Evolutionary conservation across 2,888 invertebrate species (phyloP).

Genomic region (Volucella zonaria): DNA sequence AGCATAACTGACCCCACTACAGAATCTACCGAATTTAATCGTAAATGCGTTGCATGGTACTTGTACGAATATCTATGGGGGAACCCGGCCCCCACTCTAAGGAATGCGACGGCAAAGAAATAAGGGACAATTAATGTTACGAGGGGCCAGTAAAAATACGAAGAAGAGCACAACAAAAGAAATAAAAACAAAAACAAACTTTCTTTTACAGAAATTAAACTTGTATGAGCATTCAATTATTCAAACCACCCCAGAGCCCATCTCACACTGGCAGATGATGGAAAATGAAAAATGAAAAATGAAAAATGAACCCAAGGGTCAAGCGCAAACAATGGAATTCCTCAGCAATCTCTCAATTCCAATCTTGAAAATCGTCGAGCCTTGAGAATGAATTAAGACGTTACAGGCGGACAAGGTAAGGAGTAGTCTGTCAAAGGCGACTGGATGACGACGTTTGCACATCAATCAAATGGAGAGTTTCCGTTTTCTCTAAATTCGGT

Average conservation of each 20-base stretch:
- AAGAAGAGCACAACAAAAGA: not conserved
- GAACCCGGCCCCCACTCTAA: not conserved
- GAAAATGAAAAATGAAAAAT: conserved; percentile 15
- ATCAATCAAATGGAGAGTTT: conserved; percentile 42
- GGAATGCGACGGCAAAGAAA: conserved; percentile 29
- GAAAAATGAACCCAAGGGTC: conserved; percentile 29
- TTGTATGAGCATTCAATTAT: conserved; percentile 44
- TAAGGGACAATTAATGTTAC: conserved; percentile 47
- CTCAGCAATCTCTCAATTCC: not conserved
- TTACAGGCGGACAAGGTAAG: conserved; percentile 25
- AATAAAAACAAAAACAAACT: conserved; percentile 1
- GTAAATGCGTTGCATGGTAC: too few relatives aligned
- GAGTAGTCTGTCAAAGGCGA: not conserved
- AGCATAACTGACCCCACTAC: conserved; percentile 19
- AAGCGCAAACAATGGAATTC: not conserved
- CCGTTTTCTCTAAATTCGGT: conserved; percentile 18
- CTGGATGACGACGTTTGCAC: conserved; percentile 28
- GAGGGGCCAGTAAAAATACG: not conserved
- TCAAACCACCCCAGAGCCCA: conserved; percentile 5
- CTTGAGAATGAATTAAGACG: conserved; percentile 30
- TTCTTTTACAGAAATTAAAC: conserved; percentile 36
- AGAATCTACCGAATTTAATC: too few relatives aligned
- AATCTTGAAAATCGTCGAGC: not conserved
- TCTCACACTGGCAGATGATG: not conserved
- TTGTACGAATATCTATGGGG: not conserved